Percentiles rank a stretch among this genome's conserved stretches.
phyloP scores from a whole-genome alignment of 2,888 invertebrate genomes.

The Ommatoiulus sabulosus region DNA sequence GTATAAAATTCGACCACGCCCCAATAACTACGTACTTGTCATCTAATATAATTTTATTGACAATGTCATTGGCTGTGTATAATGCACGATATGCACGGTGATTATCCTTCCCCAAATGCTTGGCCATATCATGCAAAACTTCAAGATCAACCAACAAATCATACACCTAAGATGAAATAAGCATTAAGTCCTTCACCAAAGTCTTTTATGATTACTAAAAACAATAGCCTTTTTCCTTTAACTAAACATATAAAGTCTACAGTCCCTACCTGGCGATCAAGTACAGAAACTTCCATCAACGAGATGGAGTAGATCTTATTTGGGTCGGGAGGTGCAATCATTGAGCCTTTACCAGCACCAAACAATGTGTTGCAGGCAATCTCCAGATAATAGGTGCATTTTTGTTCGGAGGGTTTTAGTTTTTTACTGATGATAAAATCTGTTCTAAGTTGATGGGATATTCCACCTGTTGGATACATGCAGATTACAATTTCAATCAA shows the following conservation, averaged over 20 bases:
- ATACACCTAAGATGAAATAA: slow-evolving; percentile 63
- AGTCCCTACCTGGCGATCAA: slow-evolving; percentile 64
- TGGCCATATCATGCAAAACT: slow-evolving; percentile 68
- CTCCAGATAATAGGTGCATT: slow-evolving; percentile 67
- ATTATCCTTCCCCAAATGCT: slow-evolving; percentile 66
- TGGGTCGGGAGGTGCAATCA: slow-evolving; percentile 68
- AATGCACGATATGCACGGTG: slow-evolving; percentile 69
- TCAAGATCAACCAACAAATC: slow-evolving; percentile 68
- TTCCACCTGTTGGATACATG: neutral
- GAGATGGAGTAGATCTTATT: slow-evolving; percentile 66
- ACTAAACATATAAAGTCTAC: too few relatives aligned
- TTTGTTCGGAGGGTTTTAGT: slow-evolving; percentile 60
- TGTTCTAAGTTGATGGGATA: slow-evolving; percentile 47
- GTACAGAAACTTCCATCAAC: slow-evolving; percentile 67
- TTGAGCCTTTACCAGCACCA: slow-evolving; percentile 68
- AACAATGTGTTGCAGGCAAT: slow-evolving; percentile 71
- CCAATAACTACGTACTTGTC: slow-evolving; percentile 62
- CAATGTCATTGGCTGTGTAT: slow-evolving; percentile 69
- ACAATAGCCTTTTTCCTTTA: too few relatives aligned
- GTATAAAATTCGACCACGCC: too few relatives aligned
- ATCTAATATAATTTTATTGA: slow-evolving; percentile 66
- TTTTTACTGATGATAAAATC: slow-evolving; percentile 60
- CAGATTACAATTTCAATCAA: too few relatives aligned
- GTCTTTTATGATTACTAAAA: too few relatives aligned
- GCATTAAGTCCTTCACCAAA: neutral